Conservation (phyloP, 2,888 invertebrate species). For the Yponomeuta evonymella region DNA sequence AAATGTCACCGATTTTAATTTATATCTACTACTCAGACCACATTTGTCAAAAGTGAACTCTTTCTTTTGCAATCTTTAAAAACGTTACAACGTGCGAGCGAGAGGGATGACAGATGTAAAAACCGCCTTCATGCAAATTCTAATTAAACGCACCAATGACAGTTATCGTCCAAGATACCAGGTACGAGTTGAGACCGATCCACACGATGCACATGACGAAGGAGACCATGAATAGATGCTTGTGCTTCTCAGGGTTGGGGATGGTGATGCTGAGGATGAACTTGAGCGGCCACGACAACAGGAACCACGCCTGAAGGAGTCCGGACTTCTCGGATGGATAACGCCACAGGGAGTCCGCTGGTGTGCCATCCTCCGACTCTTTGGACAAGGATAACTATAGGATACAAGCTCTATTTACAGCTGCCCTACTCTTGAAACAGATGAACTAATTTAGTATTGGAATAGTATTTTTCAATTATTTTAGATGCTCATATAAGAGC, state of each 20-base stretch:
- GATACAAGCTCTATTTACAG: too few relatives aligned
- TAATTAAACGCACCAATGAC: slow-evolving; percentile 79
- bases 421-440: too few relatives aligned
- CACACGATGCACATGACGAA: slow-evolving; percentile 93
- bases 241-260: slow-evolving; percentile 80
- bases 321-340: slow-evolving; percentile 55
- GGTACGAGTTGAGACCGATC: slow-evolving; percentile 89
- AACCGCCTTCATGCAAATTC: too few relatives aligned
- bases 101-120: too few relatives aligned
- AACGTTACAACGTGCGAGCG: too few relatives aligned
- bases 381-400: background rate
- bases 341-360: slow-evolving; percentile 41
- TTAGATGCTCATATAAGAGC: too few relatives aligned
- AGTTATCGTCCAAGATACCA: slow-evolving; percentile 95
- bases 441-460: too few relatives aligned
- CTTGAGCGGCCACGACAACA: slow-evolving; percentile 83
- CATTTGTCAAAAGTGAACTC: too few relatives aligned
- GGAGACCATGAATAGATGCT: slow-evolving; percentile 82
- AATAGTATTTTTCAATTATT: too few relatives aligned
- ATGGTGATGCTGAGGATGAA: slow-evolving; percentile 80
- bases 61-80: too few relatives aligned
- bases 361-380: background rate
- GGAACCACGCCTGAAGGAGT: slow-evolving; percentile 75
- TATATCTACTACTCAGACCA: too few relatives aligned
- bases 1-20: too few relatives aligned